Evolutionary conservation across 23 tunicate species (phyloP).

Genomic region (Ascidia mentula): DNA sequence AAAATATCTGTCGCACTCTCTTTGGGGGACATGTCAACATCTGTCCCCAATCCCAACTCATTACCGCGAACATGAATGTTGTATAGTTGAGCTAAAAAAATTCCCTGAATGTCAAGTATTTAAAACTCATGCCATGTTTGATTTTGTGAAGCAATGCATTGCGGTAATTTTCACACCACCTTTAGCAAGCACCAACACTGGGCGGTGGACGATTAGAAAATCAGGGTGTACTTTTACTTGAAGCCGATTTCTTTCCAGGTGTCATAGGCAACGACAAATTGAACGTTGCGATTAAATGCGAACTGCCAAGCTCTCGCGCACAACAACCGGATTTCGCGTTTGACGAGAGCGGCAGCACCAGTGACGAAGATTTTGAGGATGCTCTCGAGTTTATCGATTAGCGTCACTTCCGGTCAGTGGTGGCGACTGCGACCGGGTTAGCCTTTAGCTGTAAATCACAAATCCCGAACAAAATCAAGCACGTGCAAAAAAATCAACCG

Average conservation of each 20-base stretch:
- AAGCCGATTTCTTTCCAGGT: background rate
- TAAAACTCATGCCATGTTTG: too few relatives aligned
- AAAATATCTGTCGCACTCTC: too few relatives aligned
- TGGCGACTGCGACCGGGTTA: background rate
- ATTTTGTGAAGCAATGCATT: too few relatives aligned
- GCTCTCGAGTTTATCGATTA: background rate
- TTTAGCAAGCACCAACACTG: too few relatives aligned
- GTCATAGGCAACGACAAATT: background rate
- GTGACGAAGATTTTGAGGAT: background rate
- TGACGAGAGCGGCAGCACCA: background rate
- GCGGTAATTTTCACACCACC: too few relatives aligned
- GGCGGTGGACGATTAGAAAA: too few relatives aligned
- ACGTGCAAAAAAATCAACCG: background rate
- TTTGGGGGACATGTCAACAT: too few relatives aligned
- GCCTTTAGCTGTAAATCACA: background rate
- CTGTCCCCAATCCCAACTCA: too few relatives aligned
- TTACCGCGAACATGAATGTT: too few relatives aligned
- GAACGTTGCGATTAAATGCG: background rate
- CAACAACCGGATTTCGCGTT: background rate
- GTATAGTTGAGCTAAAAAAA: too few relatives aligned
- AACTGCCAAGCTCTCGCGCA: background rate
- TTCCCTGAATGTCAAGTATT: too few relatives aligned
- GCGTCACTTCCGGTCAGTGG: background rate
- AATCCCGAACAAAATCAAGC: background rate
- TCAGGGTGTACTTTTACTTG: too few relatives aligned